These are phyloP conservation scores for Gorsachius goisagi DNA, from an alignment of 2,113 vertebrate species.

Conservation along the genomic window DNA sequence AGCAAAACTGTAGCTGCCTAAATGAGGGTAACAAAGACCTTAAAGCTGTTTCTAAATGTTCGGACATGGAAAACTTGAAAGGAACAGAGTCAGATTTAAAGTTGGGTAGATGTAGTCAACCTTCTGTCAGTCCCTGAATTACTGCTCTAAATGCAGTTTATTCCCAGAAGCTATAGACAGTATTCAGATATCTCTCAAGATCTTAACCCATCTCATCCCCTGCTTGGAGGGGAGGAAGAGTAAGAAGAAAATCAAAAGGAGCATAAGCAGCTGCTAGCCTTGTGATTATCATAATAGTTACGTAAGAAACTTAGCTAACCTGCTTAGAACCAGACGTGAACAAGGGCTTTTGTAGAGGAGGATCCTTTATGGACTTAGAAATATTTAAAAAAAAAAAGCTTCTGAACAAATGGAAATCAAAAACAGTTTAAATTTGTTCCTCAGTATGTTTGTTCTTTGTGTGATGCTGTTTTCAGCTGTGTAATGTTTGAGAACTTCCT, in stretches of 20 bases:
- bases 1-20: not conserved
- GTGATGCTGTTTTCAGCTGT: not conserved
- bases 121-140: not conserved
- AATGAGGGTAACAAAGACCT: not conserved
- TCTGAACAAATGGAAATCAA: not conserved
- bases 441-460: not conserved
- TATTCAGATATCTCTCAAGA: not conserved
- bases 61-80: not conserved
- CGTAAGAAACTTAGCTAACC: conserved; percentile 23
- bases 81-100: not conserved
- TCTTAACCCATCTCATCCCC: not conserved
- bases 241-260: conserved; percentile 34
- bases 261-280: conserved; percentile 53
- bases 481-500: not conserved
- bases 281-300: conserved; percentile 54
- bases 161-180: conserved; percentile 32
- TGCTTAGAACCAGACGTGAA: conserved; percentile 41
- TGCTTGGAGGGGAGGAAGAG: conserved; percentile 1
- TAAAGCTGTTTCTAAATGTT: not conserved
- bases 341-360: not conserved
- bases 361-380: conserved; percentile 13
- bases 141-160: not conserved
- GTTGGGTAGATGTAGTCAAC: not conserved
- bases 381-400: not conserved
- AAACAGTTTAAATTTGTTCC: not conserved